Percentiles rank a stretch among this genome's conserved stretches.
Conservation (phyloP, 1,140 invertebrate genomes). For the Lycorma delicatula region DNA sequence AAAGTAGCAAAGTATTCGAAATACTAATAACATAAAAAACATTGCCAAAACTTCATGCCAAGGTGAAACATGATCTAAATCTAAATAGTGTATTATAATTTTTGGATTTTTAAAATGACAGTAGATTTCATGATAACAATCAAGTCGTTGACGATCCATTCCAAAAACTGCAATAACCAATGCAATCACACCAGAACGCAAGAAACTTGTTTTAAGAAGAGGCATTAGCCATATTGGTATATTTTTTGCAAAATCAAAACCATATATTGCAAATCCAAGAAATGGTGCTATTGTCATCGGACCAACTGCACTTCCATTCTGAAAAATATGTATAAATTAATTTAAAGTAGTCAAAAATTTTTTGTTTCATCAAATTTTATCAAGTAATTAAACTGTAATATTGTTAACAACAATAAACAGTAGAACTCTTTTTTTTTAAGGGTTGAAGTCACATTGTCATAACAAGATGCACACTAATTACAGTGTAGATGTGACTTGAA, state of each 20-base stretch:
- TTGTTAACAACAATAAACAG: not conserved
- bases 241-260: constrained; percentile 53
- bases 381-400: too few relatives aligned
- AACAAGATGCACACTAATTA: too few relatives aligned
- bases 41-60: constrained; percentile 22
- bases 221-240: constrained; percentile 48
- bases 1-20: constrained; percentile 22
- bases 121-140: constrained; percentile 40
- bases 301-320: constrained; percentile 56
- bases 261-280: constrained; percentile 53
- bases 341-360: not conserved
- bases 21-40: constrained; percentile 21
- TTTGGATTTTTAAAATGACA: constrained; percentile 31
- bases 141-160: constrained; percentile 43
- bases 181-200: constrained; percentile 50
- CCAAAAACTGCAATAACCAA: constrained; percentile 51
- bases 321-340: constrained; percentile 25
- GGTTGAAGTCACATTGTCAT: too few relatives aligned
- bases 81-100: constrained; percentile 27
- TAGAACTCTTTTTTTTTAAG: not conserved
- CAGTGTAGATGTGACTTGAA: too few relatives aligned
- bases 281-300: constrained; percentile 51
- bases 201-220: constrained; percentile 51
- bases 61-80: constrained; percentile 21
- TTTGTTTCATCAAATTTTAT: not conserved